Evolutionary conservation across 2,888 invertebrate species (phyloP).

Genomic region (Holacanthella duospinosa): DNA sequence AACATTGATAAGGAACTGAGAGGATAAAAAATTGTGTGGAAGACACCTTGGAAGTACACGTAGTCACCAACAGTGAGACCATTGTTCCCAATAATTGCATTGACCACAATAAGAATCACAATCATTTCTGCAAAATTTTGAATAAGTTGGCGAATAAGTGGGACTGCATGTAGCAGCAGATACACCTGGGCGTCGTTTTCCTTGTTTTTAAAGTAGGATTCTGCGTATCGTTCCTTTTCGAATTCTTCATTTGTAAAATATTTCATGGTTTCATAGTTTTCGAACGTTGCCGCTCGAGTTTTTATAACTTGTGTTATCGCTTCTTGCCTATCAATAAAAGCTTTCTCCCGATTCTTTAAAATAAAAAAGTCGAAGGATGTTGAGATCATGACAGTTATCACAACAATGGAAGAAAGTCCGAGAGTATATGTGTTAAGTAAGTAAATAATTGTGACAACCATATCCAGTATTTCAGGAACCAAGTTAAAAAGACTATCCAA

Average conservation of each 20-base stretch:
- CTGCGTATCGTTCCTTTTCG: constrained; percentile 74
- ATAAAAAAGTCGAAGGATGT: not conserved
- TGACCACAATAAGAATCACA: constrained; percentile 79
- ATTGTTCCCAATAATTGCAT: constrained; percentile 59
- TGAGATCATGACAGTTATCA: not conserved
- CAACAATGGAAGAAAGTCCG: not conserved
- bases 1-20: too few species aligned
- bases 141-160: constrained; percentile 80
- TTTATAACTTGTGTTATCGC: not conserved
- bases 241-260: constrained; percentile 91
- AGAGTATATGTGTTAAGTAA: not conserved
- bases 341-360: not conserved
- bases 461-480: not conserved
- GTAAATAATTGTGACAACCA: not conserved
- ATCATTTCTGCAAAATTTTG: constrained; percentile 71
- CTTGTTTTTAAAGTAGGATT: constrained; percentile 52
- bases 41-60: constrained; percentile 87
- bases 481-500: too few species aligned
- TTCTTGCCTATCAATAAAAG: not conserved
- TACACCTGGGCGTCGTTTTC: constrained; percentile 67
- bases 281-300: not conserved
- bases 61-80: constrained; percentile 86
- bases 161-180: constrained; percentile 76
- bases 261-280: constrained; percentile 95
- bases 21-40: too few species aligned